Evolutionary conservation across 2,797 vertebrate species (phyloP).

Genomic region (Ctenosaura bakeri): DNA sequence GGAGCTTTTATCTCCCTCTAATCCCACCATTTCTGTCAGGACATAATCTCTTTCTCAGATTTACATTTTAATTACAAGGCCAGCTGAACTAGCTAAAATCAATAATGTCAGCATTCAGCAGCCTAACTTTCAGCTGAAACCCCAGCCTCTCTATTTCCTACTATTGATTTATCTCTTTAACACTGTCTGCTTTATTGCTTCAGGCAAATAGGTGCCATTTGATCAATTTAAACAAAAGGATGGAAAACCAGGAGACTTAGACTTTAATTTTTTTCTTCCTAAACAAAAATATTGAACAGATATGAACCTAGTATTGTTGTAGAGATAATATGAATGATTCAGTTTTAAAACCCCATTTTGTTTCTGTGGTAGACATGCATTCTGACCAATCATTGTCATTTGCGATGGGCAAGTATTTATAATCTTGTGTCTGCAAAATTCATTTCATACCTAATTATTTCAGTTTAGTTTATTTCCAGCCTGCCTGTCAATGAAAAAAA

Average conservation of each 20-base stretch:
- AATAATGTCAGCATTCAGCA: conserved; percentile 89
- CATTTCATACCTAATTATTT: conserved; percentile 37
- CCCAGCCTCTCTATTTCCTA: conserved; percentile 84
- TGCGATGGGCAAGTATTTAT: conserved; percentile 9
- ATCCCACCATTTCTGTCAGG: conserved; percentile 95
- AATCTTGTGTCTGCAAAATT: conserved; percentile 50
- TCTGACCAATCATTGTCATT: background rate
- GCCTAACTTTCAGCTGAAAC: conserved; percentile 79
- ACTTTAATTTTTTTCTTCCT: conserved; percentile 60
- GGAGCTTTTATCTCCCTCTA: conserved; percentile 92
- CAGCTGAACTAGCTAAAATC: conserved; percentile 95
- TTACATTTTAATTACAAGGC: conserved; percentile 99
- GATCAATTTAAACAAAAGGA: conserved; percentile 85
- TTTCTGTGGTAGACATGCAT: background rate
- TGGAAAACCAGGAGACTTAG: conserved; percentile 52
- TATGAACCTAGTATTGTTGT: conserved; percentile 31
- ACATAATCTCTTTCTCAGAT: conserved; percentile 98
- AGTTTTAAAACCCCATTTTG: conserved; percentile 7
- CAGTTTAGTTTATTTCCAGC: background rate
- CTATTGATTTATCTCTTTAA: conserved; percentile 88
- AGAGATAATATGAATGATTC: background rate
- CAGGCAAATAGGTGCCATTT: conserved; percentile 88
- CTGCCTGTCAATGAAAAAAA: background rate
- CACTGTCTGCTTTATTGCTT: conserved; percentile 85
- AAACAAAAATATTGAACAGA: conserved; percentile 21